Percentiles rank a stretch among this genome's conserved stretches.
Evolutionary conservation across 2,888 invertebrate genomes (phyloP).

Genomic region (Cryptocephalus moraei): DNA sequence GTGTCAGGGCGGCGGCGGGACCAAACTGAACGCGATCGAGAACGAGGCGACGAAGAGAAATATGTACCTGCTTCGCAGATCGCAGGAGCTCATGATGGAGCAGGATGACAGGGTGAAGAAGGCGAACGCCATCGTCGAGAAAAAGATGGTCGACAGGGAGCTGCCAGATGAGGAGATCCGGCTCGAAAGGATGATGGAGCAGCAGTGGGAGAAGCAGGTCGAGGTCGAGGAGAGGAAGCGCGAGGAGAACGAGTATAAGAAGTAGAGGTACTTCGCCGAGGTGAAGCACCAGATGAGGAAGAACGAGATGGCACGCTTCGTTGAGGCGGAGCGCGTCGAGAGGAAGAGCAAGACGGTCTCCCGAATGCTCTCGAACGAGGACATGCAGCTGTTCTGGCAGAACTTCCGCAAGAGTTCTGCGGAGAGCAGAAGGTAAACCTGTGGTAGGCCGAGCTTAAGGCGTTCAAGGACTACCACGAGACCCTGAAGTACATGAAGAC

Average conservation of each 20-base stretch:
- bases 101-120: slow-evolving; percentile 57
- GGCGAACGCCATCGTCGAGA: slow-evolving; percentile 64
- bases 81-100: slow-evolving; percentile 43
- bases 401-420: slow-evolving; percentile 52
- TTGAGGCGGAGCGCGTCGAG: slow-evolving; percentile 57
- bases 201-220: slow-evolving; percentile 49
- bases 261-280: slow-evolving; percentile 26
- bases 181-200: slow-evolving; percentile 62
- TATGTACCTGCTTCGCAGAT: slow-evolving; percentile 41
- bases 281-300: slow-evolving; percentile 42
- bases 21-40: slow-evolving; percentile 32
- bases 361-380: slow-evolving; percentile 53
- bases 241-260: slow-evolving; percentile 30
- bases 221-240: slow-evolving; percentile 43
- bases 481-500: slow-evolving; percentile 58
- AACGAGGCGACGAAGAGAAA: slow-evolving; percentile 41
- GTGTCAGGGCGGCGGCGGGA: slow-evolving; percentile 23
- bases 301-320: slow-evolving; percentile 41
- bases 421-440: slow-evolving; percentile 51
- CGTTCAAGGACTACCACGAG: too few species aligned
- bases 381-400: too few species aligned
- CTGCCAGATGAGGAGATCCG: slow-evolving; percentile 45
- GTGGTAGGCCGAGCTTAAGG: slow-evolving; percentile 66
- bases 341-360: slow-evolving; percentile 56
- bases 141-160: slow-evolving; percentile 45